Base-by-base conservation (phyloP, 1,140 invertebrate species). In the Drosophila kohkoa region DNA sequence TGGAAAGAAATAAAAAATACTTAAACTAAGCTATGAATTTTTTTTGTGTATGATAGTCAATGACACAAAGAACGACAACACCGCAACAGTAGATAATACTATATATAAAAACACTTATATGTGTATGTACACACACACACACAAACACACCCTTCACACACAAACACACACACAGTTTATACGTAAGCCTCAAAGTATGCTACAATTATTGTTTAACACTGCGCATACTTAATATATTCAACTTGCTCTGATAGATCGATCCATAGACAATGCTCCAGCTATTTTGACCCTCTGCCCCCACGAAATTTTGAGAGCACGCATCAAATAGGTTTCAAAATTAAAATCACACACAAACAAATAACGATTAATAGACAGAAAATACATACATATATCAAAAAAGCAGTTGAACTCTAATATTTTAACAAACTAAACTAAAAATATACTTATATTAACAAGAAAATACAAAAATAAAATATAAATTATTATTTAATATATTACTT, bases 291-390 rank as follows among this genome's bases (percentile, higher is more conserved):
- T 20, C 32, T 38, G 35, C 58, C 25, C 11, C 25, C 32, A 25
- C 20, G 25, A 35, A 13, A 25, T 8, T 58, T 32, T 28, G 20
- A 54, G 11, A 55, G 68, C 81, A 77, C 67, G 51, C 72, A 69
- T 51, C 58, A 83, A 77, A 77, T 85, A 85, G 81, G 81, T 85
- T 85, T 85, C 81, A 85, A 85, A 85, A 85, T 85, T 85, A 68
- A 63, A 49, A 41, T 30, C 28, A 73, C 8, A 38, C 7, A 11
- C 28, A 43, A 54, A 49, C 8, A 20, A 48, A 46, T 48, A 41
- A 11, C 52, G 20, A 28, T 32, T 32, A 43, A 60, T 46, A 30
- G n/a, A 41, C 48, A 70, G n/a, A 32, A 25, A 16, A 57, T 38
- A 16, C 8, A 57, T 38, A 16, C 8, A 15, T 41, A 5, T 48